Base-by-base conservation (phyloP, 2,888 invertebrate species). In the Priocnemis perturbator region DNA sequence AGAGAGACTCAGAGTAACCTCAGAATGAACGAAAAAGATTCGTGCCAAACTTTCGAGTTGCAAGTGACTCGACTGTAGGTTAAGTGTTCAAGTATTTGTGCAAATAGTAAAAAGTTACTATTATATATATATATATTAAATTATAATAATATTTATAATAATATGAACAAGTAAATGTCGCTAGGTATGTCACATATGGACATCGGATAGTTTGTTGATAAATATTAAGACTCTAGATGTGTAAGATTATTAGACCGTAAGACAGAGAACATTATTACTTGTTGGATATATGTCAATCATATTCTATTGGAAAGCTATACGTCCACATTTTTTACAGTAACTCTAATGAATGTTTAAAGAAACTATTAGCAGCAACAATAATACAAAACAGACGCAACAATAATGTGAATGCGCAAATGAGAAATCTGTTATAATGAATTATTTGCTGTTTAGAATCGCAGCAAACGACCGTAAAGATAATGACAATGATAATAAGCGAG, bases 261-360 rank as follows among this genome's bases (percentile, higher is more conserved):
- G 9, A 19, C 19, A 48, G 23, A 52, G 19, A 61, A 30, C 60
- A 67, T 60, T 81, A 66, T 76, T 71, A 64, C 26, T 78, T 71
- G 76, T 81, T 83, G 75, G 71, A 77, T 78, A 65, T 70, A 71
- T 60, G 81, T 81, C 73, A 77, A 81, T 81, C 74, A 73, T 78
- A 77, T 78, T 83, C 72, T 72, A 73, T 76, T 56, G 73, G 64
- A 37, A 73, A 71, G 70, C 70, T 72, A 81, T 82, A 82, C 84
- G 84, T 84, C 84, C 84, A 84, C 64, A 74, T 78, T 79, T 83
- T 84, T 82, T 84, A 79, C 50, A 19, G 50, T 50, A 50, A 50
- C n/a, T 50, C 50, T 50, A 50, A 19, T 19, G 19, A 19, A 50
- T 17, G 19, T 55, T 23, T 55, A 55, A 55, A 2, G 4, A 55